Conservation (phyloP, 2,888 invertebrate genomes). For the Epistrophella euchroma region DNA sequence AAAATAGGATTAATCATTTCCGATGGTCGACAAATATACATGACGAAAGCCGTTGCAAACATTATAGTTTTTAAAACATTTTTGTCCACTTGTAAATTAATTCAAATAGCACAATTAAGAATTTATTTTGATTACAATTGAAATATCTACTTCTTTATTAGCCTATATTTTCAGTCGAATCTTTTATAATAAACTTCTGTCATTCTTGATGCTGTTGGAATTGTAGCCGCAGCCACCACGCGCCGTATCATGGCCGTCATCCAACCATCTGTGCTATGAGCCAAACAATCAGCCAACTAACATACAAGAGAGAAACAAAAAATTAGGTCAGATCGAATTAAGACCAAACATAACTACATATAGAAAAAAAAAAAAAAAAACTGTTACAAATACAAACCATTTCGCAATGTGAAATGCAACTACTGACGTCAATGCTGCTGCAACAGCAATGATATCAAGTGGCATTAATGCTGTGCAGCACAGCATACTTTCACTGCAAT, state of each 20-base stretch:
- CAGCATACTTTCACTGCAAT: conserved; percentile 58
- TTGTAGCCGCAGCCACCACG: neutral
- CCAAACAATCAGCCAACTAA: conserved; percentile 45
- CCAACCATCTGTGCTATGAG: neutral
- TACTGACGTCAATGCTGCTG: conserved; percentile 59
- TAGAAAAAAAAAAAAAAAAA: no score
- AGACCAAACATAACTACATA: conserved; percentile 48
- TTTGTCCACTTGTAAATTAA: no score
- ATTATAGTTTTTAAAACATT: no score
- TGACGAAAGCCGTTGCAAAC: no score
- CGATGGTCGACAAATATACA: no score
- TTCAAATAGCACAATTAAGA: neutral
- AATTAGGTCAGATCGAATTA: conserved; percentile 63
- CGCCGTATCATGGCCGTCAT: neutral
- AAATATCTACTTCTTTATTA: neutral
- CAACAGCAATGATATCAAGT: neutral
- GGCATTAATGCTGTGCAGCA: neutral
- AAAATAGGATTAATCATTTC: no score
- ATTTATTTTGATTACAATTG: neutral
- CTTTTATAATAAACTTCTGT: neutral
- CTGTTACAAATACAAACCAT: conserved; percentile 39
- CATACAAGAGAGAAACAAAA: conserved; percentile 29
- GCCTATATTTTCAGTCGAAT: neutral
- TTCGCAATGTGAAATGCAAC: conserved; percentile 61
- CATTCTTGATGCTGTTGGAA: neutral